A percentile compares a stretch with the other conserved stretches of the same genome.
Conservation (phyloP, 53 echinoderm and acorn worm genomes). For the Hippasteria phrygiana region DNA sequence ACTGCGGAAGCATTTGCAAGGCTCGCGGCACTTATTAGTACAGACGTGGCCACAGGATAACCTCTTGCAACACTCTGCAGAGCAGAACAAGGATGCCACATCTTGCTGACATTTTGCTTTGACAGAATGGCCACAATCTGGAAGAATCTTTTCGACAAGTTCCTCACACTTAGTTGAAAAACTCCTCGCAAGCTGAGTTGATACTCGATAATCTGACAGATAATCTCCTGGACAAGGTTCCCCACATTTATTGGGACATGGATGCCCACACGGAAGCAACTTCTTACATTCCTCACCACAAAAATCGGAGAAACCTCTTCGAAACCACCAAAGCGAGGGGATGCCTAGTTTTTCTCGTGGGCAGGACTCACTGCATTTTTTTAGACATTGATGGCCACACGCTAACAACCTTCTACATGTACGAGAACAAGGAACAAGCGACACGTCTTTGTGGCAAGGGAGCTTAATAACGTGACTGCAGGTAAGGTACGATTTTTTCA, state of each 20-base stretch:
- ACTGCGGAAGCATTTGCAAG: slow-evolving; percentile 12
- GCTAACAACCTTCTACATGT: slow-evolving; percentile 54
- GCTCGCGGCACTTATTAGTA: slow-evolving; percentile 45
- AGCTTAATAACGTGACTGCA: slow-evolving; percentile 71
- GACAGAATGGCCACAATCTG: slow-evolving; percentile 11
- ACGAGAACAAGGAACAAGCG: slow-evolving; percentile 59
- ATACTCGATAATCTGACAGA: too few species aligned
- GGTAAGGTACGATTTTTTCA: slow-evolving; percentile 40
- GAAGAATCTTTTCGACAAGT: slow-evolving; percentile 49
- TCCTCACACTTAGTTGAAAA: slow-evolving; percentile 31
- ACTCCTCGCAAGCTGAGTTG: too few species aligned
- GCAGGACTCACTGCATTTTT: slow-evolving; percentile 74
- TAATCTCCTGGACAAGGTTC: slow-evolving; percentile 52
- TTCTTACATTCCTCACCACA: slow-evolving; percentile 66
- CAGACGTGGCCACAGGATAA: slow-evolving; percentile 75
- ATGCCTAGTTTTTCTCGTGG: background rate
- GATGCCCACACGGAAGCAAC: slow-evolving; percentile 68
- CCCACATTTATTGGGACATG: slow-evolving; percentile 63
- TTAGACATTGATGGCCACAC: slow-evolving; percentile 82
- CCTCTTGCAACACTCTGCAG: slow-evolving; percentile 36
- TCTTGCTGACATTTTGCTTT: slow-evolving; percentile 32
- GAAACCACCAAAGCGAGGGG: background rate
- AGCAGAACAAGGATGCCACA: background rate
- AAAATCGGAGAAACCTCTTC: background rate
- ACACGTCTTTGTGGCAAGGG: slow-evolving; percentile 41